Base-by-base conservation (phyloP, 2,888 invertebrate species). In the Nemapogon koenigi region DNA sequence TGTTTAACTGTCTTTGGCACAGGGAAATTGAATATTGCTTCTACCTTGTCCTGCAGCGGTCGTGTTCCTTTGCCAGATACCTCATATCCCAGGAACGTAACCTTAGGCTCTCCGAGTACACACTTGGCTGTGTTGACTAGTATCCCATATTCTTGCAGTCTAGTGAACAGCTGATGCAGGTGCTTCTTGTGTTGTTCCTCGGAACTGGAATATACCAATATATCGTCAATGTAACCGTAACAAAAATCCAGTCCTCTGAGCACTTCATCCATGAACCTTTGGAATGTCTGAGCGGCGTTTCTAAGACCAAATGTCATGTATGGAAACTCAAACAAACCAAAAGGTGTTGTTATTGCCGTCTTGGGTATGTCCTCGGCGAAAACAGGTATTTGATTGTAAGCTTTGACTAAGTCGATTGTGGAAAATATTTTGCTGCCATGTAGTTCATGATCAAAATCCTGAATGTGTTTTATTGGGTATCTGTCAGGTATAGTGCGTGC, bases 241-340 rank as follows among this genome's bases (percentile, higher is more conserved):
- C 42, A 42, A 39, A 65, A 57, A 15, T 57, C 57, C 1, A 57
- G 33, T 3, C 52, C 55, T 2, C 49, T 41, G 0, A 49, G 13
- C 0, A 58, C 48, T 15, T 51, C 45, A 30, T 61, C 50, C 17
- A 65, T 55, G 29, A 62, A 62, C 1, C 59, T 46, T 37, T 65
- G 63, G 40, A 69, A 54, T 0, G 61, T 59, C 38, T 65, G 62
- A 0, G 53, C 60, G 0, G 66, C 64, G 40, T 70, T 68, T 0
- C 59, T 38, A 0, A 69, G 45, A 1, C 66, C 64, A 29, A 64
- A 67, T 0, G 47, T 44, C 55, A 59, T 56, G 2, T 19, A 38
- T 0, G 44, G 40, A 36, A 57, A 62, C 39, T 68, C 56, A 31
- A 44, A 56, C 3, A 57, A 37, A 1, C 54, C 55, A 35, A 55